Conservation (phyloP, 1,140 invertebrate genomes). For the Eriosoma lanigerum region DNA sequence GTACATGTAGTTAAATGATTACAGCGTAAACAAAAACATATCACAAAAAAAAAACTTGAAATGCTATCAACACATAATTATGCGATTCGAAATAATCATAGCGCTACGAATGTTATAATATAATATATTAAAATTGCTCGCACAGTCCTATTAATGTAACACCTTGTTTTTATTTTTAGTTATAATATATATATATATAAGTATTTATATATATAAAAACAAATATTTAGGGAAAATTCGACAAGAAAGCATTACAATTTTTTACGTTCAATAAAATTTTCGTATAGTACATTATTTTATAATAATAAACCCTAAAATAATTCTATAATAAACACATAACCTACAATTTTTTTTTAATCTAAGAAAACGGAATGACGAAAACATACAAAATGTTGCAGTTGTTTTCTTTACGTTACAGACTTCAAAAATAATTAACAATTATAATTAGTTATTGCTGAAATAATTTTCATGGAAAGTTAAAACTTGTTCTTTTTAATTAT, state of each 20-base stretch:
- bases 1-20: conserved; percentile 49
- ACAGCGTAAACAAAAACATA: conserved; percentile 42
- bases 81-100: conserved; percentile 31
- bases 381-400: conserved; percentile 43
- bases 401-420: conserved; percentile 31
- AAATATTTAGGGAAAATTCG: conserved; percentile 35
- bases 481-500: neutral
- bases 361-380: conserved; percentile 47
- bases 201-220: conserved; percentile 1
- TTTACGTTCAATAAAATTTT: conserved; percentile 32
- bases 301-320: conserved; percentile 46
- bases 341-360: conserved; percentile 37
- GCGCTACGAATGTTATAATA: neutral
- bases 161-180: conserved; percentile 21
- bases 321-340: conserved; percentile 48
- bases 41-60: conserved; percentile 33
- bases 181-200: conserved; percentile 19
- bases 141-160: neutral
- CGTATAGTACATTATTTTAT: conserved; percentile 32
- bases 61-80: conserved; percentile 25
- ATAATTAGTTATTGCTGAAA: conserved; percentile 48
- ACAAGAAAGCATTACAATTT: conserved; percentile 38
- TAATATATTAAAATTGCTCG: conserved; percentile 20
- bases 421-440: conserved; percentile 38
- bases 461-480: neutral